These are phyloP conservation scores for Apostichopus japonicus DNA, from an alignment of 35 echinoderm and acorn worm genomes.

Conservation along the genomic window DNA sequence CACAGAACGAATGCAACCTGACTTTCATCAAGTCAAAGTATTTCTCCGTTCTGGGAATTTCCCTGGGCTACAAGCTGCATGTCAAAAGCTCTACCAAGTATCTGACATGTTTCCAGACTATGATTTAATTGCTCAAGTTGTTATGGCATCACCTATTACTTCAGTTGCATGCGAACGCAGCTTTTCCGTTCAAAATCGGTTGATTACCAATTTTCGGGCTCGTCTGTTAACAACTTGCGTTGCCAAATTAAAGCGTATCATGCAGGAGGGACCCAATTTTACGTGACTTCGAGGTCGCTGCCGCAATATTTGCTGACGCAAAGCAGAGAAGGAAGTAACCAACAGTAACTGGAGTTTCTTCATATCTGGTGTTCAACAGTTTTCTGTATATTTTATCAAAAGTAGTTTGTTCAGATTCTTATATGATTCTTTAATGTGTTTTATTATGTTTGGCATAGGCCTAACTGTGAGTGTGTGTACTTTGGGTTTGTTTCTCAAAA, in stretches of 20 bases:
- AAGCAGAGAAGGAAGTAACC: background rate
- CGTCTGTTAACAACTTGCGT: background rate
- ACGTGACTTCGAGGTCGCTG: background rate
- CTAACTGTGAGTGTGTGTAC: too few species aligned
- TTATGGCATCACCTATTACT: background rate
- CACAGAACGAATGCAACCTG: background rate
- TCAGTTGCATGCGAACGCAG: background rate
- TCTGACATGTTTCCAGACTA: background rate
- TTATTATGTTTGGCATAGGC: too few species aligned
- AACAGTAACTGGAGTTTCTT: too few species aligned
- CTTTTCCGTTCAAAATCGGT: constrained; percentile 8
- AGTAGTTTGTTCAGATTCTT: too few species aligned
- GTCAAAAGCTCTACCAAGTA: background rate
- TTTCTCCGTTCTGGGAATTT: background rate
- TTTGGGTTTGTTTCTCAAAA: too few species aligned
- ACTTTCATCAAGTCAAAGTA: background rate
- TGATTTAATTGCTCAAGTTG: background rate
- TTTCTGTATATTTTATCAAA: too few species aligned
- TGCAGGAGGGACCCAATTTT: background rate
- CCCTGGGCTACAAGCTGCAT: background rate
- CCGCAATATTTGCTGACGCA: background rate
- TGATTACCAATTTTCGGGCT: background rate
- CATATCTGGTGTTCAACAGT: too few species aligned
- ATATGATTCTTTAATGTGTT: too few species aligned
- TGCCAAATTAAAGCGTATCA: background rate